Percentiles rank a stretch among this genome's conserved stretches.
phyloP scores from a whole-genome alignment of 2,888 invertebrate species.

The Clitarchus hookeri region DNA sequence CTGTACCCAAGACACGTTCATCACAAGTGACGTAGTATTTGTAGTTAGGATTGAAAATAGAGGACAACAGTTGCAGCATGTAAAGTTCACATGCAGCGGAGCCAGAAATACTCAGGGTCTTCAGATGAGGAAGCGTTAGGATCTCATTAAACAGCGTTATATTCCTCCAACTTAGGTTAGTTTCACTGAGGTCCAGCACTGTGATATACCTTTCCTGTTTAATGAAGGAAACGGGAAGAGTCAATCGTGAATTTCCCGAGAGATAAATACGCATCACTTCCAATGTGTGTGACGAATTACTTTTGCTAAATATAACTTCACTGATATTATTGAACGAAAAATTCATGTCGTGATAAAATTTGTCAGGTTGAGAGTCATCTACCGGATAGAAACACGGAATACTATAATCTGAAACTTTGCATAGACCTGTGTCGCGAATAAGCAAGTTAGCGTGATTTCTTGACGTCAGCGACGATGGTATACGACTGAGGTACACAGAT shows the following conservation, averaged over 20 bases:
- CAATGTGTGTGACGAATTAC: not conserved
- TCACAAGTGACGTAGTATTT: not conserved
- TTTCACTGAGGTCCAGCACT: not conserved
- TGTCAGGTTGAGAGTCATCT: not conserved
- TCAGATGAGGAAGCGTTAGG: not conserved
- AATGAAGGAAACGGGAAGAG: not conserved
- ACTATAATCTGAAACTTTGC: not conserved
- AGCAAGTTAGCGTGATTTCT: not conserved
- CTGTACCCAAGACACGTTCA: not conserved
- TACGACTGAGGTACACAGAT: not conserved
- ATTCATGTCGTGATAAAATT: not conserved
- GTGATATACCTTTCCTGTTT: not conserved
- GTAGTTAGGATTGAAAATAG: not conserved
- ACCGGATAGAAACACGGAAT: not conserved
- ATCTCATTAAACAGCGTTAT: not conserved
- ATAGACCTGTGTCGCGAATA: not conserved
- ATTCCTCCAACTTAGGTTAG: not conserved
- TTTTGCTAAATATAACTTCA: not conserved
- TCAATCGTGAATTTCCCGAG: not conserved
- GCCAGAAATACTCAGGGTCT: not conserved
- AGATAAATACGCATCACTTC: not conserved
- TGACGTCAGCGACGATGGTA: not conserved
- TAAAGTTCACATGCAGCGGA: not conserved
- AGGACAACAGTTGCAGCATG: not conserved
- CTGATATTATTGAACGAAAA: not conserved